Conservation (phyloP, 2,113 vertebrate genomes). For the Hiodon tergisus region DNA sequence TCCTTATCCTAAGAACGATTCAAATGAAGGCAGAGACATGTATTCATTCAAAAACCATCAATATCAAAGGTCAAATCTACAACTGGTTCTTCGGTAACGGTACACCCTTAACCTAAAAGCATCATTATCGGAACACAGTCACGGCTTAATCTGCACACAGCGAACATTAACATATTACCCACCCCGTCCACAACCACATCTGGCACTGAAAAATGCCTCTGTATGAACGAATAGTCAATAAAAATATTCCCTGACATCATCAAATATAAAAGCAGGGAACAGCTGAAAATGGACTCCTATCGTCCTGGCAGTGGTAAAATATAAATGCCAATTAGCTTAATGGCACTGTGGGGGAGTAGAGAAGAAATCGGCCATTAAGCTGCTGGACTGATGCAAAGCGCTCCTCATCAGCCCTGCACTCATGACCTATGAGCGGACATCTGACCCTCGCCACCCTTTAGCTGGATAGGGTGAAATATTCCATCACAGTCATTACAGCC, state of each 20-base stretch:
- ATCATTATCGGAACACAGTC: too few species aligned
- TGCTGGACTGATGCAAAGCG: background rate
- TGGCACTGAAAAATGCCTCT: background rate
- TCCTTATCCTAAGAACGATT: background rate
- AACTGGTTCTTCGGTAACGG: constrained; percentile 2
- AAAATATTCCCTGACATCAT: background rate
- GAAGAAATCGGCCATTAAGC: background rate
- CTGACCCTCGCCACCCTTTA: background rate
- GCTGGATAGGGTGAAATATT: background rate
- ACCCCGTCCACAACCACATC: background rate
- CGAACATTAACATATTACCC: background rate
- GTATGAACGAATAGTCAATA: background rate
- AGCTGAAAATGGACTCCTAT: background rate
- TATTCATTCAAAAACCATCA: constrained; percentile 29
- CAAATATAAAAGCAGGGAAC: background rate
- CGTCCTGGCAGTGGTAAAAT: background rate
- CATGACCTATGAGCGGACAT: too few species aligned
- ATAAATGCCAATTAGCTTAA: constrained; percentile 4
- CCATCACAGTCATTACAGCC: background rate
- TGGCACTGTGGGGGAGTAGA: background rate
- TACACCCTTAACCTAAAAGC: too few species aligned
- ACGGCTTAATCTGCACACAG: background rate
- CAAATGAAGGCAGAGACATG: background rate
- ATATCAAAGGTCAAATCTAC: constrained; percentile 31
- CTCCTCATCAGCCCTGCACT: background rate